phyloP scores from a whole-genome alignment of 2,113 vertebrate species.

The Cinclus mexicanus region DNA sequence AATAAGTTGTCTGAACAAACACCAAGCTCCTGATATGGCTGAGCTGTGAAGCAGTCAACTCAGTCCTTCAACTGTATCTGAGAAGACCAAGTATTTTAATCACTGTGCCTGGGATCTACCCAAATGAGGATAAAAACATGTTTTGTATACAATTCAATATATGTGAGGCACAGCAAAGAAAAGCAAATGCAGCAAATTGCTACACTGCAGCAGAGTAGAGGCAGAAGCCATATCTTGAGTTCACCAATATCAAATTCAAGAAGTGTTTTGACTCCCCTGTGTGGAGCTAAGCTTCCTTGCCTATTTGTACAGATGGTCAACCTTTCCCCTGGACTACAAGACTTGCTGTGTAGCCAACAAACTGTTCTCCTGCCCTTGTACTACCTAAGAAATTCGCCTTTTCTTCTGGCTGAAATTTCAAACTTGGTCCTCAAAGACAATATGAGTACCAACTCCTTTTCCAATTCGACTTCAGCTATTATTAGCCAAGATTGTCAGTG shows the following conservation, averaged over 20 bases:
- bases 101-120: neutral
- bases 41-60: neutral
- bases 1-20: neutral
- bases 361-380: neutral
- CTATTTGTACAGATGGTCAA: constrained; percentile 57
- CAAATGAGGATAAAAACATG: neutral
- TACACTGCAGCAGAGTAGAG: neutral
- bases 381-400: neutral
- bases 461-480: neutral
- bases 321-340: constrained; percentile 28
- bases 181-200: neutral
- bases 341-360: constrained; percentile 18
- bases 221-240: neutral
- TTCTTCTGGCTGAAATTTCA: constrained; percentile 23
- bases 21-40: neutral
- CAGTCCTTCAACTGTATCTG: neutral
- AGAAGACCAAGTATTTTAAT: neutral
- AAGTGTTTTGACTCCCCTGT: neutral
- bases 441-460: neutral
- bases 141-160: neutral
- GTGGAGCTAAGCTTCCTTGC: neutral
- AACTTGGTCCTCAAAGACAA: neutral
- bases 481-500: neutral
- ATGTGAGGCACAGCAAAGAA: neutral
- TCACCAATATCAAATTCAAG: neutral